Conservation (phyloP, 2,888 invertebrate species). For the Lordiphosa andalusiaca region DNA sequence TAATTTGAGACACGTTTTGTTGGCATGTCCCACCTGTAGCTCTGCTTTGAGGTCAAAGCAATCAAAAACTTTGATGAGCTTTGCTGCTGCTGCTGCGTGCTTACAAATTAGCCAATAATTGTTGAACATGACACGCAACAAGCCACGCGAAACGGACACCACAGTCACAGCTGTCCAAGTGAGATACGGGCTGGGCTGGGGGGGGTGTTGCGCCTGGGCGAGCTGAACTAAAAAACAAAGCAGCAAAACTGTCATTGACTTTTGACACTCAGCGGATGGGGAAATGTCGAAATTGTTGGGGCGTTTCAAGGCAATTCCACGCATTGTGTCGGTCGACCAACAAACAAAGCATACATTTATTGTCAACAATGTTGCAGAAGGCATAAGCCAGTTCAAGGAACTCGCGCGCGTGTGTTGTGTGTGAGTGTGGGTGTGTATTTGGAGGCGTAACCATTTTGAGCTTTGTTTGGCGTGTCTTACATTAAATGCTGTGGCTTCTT, state of each 20-base stretch:
- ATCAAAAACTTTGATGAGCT: constrained; percentile 58
- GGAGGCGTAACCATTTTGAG: constrained; percentile 51
- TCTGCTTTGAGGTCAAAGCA: constrained; percentile 56
- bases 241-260: constrained; percentile 40
- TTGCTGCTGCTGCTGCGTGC: constrained; percentile 46
- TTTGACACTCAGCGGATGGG: constrained; percentile 40
- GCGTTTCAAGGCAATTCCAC: constrained; percentile 38
- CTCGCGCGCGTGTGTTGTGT: constrained; percentile 21
- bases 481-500: constrained; percentile 33
- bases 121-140: constrained; percentile 47
- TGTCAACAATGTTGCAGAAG: constrained; percentile 11
- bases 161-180: constrained; percentile 29
- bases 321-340: constrained; percentile 21
- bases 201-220: background rate
- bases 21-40: constrained; percentile 46
- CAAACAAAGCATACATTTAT: constrained; percentile 24
- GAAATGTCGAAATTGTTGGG: constrained; percentile 42
- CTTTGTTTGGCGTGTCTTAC: constrained; percentile 51
- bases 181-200: constrained; percentile 2
- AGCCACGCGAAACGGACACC: constrained; percentile 24
- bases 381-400: constrained; percentile 44
- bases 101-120: constrained; percentile 67
- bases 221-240: constrained; percentile 14
- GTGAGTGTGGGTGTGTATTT: constrained; percentile 13
- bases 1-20: constrained; percentile 34